These are phyloP conservation scores for Margaritifera margaritifera DNA, from an alignment of 2,888 invertebrate species.

Conservation along the genomic window DNA sequence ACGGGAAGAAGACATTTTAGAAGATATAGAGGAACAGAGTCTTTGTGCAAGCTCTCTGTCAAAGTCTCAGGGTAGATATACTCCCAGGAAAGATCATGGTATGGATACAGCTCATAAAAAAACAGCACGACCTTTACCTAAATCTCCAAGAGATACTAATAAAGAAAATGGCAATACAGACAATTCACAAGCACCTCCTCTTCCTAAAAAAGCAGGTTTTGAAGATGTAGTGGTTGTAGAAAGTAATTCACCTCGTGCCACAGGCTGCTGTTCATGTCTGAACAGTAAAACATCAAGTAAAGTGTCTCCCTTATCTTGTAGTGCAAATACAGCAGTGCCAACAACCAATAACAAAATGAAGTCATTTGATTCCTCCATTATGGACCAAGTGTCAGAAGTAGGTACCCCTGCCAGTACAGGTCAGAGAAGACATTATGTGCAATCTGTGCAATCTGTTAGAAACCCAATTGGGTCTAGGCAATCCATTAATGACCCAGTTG, in stretches of 20 bases:
- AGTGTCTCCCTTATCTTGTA: constrained; percentile 43
- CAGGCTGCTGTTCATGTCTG: no score
- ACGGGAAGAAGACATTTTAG: constrained; percentile 53
- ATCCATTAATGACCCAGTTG: no score
- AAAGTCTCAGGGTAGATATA: constrained; percentile 12
- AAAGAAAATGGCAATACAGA: no score
- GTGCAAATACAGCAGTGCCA: constrained; percentile 25
- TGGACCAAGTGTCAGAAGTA: no score
- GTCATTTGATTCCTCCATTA: constrained; percentile 31
- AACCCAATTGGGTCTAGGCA: no score
- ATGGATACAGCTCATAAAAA: constrained; percentile 13
- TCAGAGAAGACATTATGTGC: no score
- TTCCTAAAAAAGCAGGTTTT: no score
- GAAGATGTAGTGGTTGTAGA: no score
- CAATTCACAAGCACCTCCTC: no score
- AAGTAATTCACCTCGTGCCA: no score
- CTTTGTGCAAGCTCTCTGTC: constrained; percentile 27
- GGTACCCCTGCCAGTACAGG: no score
- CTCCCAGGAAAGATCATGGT: background rate
- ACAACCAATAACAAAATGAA: constrained; percentile 15
- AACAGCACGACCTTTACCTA: constrained; percentile 25
- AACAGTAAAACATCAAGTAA: constrained; percentile 12
- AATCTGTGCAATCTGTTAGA: no score
- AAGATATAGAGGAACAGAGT: constrained; percentile 52
- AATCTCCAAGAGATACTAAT: background rate